Evolutionary conservation across 2,113 vertebrate genomes (phyloP), one percentile per base, ranked within the genome.

Genomic region (Dasyornis broadbenti): DNA sequence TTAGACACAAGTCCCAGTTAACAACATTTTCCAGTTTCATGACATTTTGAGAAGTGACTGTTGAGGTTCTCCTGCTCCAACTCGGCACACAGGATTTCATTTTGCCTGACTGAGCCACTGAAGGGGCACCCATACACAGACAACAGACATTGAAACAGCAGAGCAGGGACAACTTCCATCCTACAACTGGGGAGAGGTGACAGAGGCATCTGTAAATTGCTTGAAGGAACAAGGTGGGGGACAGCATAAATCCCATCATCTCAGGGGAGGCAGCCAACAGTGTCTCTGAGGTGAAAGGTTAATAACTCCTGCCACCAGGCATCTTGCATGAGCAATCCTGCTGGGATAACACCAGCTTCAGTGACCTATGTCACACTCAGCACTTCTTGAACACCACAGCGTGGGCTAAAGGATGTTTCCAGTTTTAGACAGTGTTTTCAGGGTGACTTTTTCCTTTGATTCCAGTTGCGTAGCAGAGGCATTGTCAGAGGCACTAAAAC

Each of bases 231-330:
- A 50, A 47, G 21, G 9, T n/a, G 8, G 50, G 22, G 24, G 73
- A 85, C 2, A 69, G 30, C 0, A 4, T 8, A 68, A 37, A 76
- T 7, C 5, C 64, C 23, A 72, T 11, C 0, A 3, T 13, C 56
- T 53, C 28, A 44, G 22, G 7, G 11, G 10, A 78, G 7, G 39
- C 15, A 77, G 49, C 5, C 3, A 2, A 35, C 30, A 61, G 33
- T 2, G 1, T 11, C 39, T 65, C 31, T 49, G 31, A 53, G 2
- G 2, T 20, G 28, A 80, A 33, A 86, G 4, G 22, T 75, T 30
- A 73, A 3, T 13, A 82, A 75, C 16, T 82, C 50, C 56, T 50
- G 26, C 28, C 42, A 61, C 18, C 6, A 33, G 40, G 27, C 33
- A 81, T 13, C 21, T 9, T 3, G 4, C 57, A 82, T 0, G 1